These are phyloP conservation scores for Onychomys arenicola DNA, from an alignment of 2,797 vertebrate species.

Conservation along the genomic window DNA sequence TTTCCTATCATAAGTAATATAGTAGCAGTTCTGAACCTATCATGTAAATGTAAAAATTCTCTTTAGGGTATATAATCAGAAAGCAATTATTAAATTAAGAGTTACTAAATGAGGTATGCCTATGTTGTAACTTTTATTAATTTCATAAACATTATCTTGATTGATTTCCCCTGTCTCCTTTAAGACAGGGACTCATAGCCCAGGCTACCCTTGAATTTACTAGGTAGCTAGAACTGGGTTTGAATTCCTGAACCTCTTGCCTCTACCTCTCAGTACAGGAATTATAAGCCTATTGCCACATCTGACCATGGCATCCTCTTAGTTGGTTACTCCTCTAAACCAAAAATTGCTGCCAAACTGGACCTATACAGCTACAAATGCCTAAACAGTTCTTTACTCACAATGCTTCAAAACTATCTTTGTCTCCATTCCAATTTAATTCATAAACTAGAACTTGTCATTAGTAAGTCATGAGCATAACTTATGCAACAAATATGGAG, in stretches of 20 bases:
- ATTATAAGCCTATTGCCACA: background rate
- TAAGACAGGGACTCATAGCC: background rate
- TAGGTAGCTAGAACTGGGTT: background rate
- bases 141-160: conserved; percentile 52
- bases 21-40: conserved; percentile 20
- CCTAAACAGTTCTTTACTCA: background rate
- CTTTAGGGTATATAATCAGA: background rate
- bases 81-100: conserved; percentile 23
- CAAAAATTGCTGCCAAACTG: background rate
- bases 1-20: background rate
- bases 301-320: background rate
- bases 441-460: background rate
- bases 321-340: background rate
- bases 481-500: background rate
- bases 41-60: conserved; percentile 13
- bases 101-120: background rate
- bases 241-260: background rate
- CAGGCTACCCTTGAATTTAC: background rate
- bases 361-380: conserved; percentile 13
- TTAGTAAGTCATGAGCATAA: background rate
- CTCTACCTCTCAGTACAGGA: background rate
- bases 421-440: conserved; percentile 30
- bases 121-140: conserved; percentile 30
- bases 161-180: background rate
- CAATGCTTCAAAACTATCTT: conserved; percentile 31